Conservation (phyloP, 1,140 invertebrate genomes). For the Lethrus apterus region DNA sequence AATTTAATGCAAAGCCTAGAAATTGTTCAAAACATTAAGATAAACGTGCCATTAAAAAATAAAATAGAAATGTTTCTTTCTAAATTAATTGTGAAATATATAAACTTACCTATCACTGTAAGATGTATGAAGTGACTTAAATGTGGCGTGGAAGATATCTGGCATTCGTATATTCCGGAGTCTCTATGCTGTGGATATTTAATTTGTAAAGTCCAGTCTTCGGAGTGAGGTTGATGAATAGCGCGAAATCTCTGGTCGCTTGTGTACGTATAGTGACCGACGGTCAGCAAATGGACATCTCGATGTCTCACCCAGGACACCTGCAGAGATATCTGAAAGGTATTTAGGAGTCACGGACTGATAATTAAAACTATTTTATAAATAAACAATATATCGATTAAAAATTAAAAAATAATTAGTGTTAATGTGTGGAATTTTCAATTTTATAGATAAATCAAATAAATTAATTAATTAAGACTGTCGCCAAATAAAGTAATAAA, state of each 20-base stretch:
- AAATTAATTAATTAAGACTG: too few species aligned
- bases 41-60: too few species aligned
- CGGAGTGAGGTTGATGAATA: slow-evolving; percentile 72
- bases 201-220: slow-evolving; percentile 80
- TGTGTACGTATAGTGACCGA: slow-evolving; percentile 86
- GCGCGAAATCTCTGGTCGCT: slow-evolving; percentile 82
- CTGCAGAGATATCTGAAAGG: slow-evolving; percentile 66
- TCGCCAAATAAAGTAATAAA: too few species aligned
- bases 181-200: slow-evolving; percentile 66
- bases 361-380: too few species aligned
- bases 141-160: slow-evolving; percentile 71
- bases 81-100: too few species aligned
- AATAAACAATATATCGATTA: too few species aligned
- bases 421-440: too few species aligned
- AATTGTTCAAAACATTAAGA: too few species aligned
- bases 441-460: too few species aligned
- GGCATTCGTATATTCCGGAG: slow-evolving; percentile 73
- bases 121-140: slow-evolving; percentile 68
- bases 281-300: slow-evolving; percentile 80
- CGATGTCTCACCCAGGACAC: slow-evolving; percentile 84
- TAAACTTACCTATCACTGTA: slow-evolving; percentile 71
- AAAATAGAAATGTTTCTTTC: too few species aligned
- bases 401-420: too few species aligned
- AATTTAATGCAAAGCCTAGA: too few species aligned
- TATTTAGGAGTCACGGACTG: slow-evolving; percentile 12